Base-by-base conservation (phyloP, 2,113 vertebrate species). In the Callochromis pleurospilus region DNA sequence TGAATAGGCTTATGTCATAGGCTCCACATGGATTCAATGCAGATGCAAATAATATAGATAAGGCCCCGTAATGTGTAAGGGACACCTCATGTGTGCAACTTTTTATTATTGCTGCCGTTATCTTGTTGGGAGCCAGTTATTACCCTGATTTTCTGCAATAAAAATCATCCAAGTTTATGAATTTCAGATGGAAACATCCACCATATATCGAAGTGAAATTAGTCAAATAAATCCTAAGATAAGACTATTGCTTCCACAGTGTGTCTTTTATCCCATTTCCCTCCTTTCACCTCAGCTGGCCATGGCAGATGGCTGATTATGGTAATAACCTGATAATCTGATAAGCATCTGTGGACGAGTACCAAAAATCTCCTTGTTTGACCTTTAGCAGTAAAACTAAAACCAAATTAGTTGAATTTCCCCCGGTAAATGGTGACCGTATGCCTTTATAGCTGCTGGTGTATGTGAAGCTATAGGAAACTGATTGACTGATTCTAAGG, bases 301-400 rank as follows among this genome's bases (percentile, higher is more conserved):
- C 19, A 68, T 8, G 7, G 11, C 33, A 38, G 19, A 68, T 1
- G 60, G 3, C 33, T 21, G 33, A 38, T 68, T 13, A 13, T 68
- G 62, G 62, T 68, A 68, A 65, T 21, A 38, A 65, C 19, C 33
- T 65, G 33, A 65, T 65, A 65, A 65, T 65, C 19, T 38, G 33
- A 38, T 65, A 38, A 38, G 11, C 1, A 68, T 5, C 62, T 38
- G 33, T 38, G 1, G 19, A 68, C 62, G 1, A 47, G 24, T 73
- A 45, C n/a, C 68, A 29, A 29, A 5, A 47, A 17, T 73, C 40
- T 73, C 13, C 21, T 17, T 29, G 40, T 29, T 47, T 47, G 24
- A 75, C 70, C 68, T 19, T 75, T 75, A 75, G 6, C 6, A 2
- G 68, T 7, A 75, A 75, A 75, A 75, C 40, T 75, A 47, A 75